Evolutionary conservation across 1,140 invertebrate genomes (phyloP).

Genomic region (Ylistrum balloti): DNA sequence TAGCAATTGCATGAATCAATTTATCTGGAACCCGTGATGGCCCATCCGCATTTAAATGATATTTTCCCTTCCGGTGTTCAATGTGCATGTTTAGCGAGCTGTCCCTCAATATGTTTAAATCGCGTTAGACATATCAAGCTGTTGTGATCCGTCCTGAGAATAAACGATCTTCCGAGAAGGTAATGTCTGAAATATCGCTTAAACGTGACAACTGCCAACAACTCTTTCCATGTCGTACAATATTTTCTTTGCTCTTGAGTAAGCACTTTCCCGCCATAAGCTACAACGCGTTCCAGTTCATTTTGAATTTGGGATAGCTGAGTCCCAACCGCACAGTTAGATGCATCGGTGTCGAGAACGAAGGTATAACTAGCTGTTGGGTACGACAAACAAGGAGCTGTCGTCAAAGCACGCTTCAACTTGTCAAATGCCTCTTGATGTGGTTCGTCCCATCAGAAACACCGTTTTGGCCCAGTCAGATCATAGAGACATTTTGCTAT

Average conservation of each 20-base stretch:
- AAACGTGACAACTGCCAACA: constrained; percentile 38
- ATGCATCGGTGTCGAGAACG: background rate
- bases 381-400: background rate
- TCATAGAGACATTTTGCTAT: too few relatives aligned
- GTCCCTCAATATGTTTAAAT: constrained; percentile 42
- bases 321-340: background rate
- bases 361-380: background rate
- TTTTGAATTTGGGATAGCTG: constrained; percentile 40
- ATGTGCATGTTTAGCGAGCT: constrained; percentile 51
- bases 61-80: constrained; percentile 44
- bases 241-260: background rate
- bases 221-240: constrained; percentile 47
- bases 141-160: constrained; percentile 38
- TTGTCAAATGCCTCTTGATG: constrained; percentile 51
- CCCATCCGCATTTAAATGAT: constrained; percentile 51
- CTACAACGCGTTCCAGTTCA: constrained; percentile 41
- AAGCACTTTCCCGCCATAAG: background rate
- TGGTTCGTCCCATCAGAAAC: constrained; percentile 57
- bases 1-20: background rate
- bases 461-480: too few relatives aligned
- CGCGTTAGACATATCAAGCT: constrained; percentile 31
- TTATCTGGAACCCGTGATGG: constrained; percentile 46
- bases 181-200: constrained; percentile 42
- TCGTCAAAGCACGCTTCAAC: background rate
- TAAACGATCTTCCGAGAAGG: constrained; percentile 29